phyloP scores from a whole-genome alignment of 2,888 invertebrate genomes.

The Coecobrya sp. region DNA sequence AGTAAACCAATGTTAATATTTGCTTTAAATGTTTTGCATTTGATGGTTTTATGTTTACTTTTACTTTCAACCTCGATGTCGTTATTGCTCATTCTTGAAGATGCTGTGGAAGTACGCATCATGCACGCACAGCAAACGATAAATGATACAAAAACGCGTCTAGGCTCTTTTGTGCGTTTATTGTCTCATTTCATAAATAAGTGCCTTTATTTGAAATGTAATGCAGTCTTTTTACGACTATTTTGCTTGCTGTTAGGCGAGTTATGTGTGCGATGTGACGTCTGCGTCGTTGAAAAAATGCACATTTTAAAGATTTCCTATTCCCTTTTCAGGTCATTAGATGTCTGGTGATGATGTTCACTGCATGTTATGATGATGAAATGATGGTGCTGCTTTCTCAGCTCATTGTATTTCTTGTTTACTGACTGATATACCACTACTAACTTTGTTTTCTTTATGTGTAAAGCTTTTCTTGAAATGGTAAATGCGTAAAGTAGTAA shows the following conservation, averaged over 20 bases:
- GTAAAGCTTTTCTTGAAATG: slow-evolving; percentile 53
- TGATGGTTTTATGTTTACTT: slow-evolving; percentile 74
- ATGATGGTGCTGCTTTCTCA: slow-evolving; percentile 60
- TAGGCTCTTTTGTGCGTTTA: slow-evolving; percentile 25
- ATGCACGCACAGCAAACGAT: not conserved
- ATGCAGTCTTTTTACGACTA: slow-evolving; percentile 62
- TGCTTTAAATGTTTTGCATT: slow-evolving; percentile 56
- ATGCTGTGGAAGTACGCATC: slow-evolving; percentile 15
- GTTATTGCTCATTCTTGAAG: slow-evolving; percentile 7
- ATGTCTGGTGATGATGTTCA: slow-evolving; percentile 54
- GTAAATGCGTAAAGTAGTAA: not conserved
- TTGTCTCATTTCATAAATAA: slow-evolving; percentile 52
- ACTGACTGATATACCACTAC: slow-evolving; percentile 3
- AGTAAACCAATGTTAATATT: slow-evolving; percentile 75
- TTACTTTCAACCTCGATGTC: slow-evolving; percentile 73
- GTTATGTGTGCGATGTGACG: slow-evolving; percentile 32
- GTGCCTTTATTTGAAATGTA: slow-evolving; percentile 47
- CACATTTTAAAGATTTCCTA: slow-evolving; percentile 67
- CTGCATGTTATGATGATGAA: slow-evolving; percentile 34
- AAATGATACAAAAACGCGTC: not conserved
- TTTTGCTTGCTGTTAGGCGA: slow-evolving; percentile 42
- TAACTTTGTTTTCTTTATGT: slow-evolving; percentile 34
- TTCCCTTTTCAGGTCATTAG: slow-evolving; percentile 80
- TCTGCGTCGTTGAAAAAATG: slow-evolving; percentile 57
- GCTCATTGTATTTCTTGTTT: slow-evolving; percentile 22